These are phyloP conservation scores for Lathamus discolor DNA, from an alignment of 2,113 vertebrate species.

Conservation along the genomic window DNA sequence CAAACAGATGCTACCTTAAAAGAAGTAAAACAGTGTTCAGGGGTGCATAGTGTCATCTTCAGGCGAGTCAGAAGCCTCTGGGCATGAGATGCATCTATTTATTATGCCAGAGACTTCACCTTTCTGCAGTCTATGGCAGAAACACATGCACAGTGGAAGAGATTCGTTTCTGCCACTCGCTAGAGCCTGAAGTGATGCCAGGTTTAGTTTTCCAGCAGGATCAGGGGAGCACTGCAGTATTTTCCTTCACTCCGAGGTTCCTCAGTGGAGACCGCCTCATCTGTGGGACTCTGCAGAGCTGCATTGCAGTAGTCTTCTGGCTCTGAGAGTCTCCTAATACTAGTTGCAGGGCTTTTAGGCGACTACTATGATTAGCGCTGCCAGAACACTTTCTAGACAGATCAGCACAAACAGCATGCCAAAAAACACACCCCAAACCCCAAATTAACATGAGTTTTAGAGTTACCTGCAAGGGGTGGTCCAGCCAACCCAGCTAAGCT, in stretches of 20 bases:
- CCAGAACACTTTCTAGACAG: not conserved
- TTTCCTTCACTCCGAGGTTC: slow-evolving; percentile 37
- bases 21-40: not conserved
- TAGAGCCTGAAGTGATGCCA: slow-evolving; percentile 1
- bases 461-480: slow-evolving; percentile 92
- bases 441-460: not conserved
- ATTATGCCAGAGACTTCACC: not conserved
- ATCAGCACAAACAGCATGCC: not conserved
- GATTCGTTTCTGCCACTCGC: not conserved
- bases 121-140: not conserved
- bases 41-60: fast-evolving
- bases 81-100: not conserved
- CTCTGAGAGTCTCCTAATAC: not conserved
- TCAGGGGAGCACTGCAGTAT: slow-evolving; percentile 37
- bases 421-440: not conserved
- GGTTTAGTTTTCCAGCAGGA: not conserved
- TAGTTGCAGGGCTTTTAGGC: not conserved
- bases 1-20: not conserved
- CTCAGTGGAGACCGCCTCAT: not conserved
- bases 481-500: slow-evolving; percentile 93
- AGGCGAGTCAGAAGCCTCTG: not conserved
- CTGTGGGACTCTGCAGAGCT: slow-evolving; percentile 52
- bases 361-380: not conserved
- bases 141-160: not conserved
- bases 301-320: slow-evolving; percentile 51